Percentiles rank a stretch among this genome's conserved stretches.
Conservation (phyloP, 1,140 invertebrate species). For the Hetaerina americana region DNA sequence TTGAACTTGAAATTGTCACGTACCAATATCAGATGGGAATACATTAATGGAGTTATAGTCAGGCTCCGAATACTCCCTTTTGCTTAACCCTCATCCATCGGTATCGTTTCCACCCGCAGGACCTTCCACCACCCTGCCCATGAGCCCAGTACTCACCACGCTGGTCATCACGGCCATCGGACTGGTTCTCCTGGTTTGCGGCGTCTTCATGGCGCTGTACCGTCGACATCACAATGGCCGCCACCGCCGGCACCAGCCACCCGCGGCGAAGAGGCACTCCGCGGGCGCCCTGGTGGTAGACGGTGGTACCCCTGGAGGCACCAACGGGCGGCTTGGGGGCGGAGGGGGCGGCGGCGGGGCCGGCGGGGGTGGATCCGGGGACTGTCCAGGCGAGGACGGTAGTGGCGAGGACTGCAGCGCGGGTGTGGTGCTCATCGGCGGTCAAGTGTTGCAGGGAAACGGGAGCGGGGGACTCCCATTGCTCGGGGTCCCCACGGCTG, state of each 20-base stretch:
- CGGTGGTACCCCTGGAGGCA: background rate
- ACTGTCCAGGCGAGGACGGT: slow-evolving; percentile 17
- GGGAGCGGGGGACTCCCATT: background rate
- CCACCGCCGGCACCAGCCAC: slow-evolving; percentile 34
- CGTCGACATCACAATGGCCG: slow-evolving; percentile 35
- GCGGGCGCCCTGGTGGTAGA: slow-evolving; percentile 32
- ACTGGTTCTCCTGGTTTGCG: slow-evolving; percentile 52
- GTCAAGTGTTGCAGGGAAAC: background rate
- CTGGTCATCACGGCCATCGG: slow-evolving; percentile 54
- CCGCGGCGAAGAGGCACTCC: slow-evolving; percentile 48
- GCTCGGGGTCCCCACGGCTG: slow-evolving; percentile 22
- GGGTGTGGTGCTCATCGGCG: slow-evolving; percentile 10
- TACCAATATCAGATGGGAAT: too few species aligned
- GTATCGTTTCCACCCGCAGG: slow-evolving; percentile 27
- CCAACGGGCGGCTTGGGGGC: background rate
- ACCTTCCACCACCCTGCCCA: slow-evolving; percentile 37
- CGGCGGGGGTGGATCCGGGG: slow-evolving; percentile 25
- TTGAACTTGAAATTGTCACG: too few species aligned
- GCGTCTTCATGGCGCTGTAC: slow-evolving; percentile 53
- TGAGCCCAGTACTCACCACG: slow-evolving; percentile 56
- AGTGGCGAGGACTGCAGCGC: slow-evolving; percentile 9
- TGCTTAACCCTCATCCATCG: too few species aligned
- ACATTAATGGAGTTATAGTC: too few species aligned
- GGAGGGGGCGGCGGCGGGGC: slow-evolving; percentile 24
- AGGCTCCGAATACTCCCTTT: too few species aligned